These are phyloP conservation scores for Lathronympha strigana DNA, from an alignment of 2,888 invertebrate species.

Conservation along the genomic window DNA sequence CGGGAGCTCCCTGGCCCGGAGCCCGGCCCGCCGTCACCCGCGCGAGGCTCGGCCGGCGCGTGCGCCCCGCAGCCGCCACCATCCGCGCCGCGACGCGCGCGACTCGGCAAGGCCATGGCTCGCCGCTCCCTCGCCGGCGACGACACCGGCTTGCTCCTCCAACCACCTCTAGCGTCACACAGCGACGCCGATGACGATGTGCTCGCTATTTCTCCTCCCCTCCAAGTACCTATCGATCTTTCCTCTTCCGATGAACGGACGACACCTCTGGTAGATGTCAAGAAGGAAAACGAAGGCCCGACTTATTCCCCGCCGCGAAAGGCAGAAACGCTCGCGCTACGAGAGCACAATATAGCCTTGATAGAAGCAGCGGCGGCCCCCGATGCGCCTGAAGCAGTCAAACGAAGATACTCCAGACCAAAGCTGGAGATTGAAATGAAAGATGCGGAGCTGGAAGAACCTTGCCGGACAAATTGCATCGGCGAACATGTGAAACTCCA, in stretches of 20 bases:
- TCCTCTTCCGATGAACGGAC: constrained; percentile 79
- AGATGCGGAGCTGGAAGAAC: constrained; percentile 75
- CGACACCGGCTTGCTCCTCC: constrained; percentile 79
- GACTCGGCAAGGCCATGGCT: constrained; percentile 87
- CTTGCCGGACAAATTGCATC: constrained; percentile 77
- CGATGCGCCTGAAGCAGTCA: constrained; percentile 69
- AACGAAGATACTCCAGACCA: constrained; percentile 75
- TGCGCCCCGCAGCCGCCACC: constrained; percentile 85
- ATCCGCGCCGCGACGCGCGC: constrained; percentile 73
- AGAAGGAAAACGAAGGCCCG: constrained; percentile 79
- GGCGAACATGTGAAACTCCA: constrained; percentile 82
- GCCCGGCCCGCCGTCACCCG: constrained; percentile 87
- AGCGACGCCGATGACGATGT: constrained; percentile 82
- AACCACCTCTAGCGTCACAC: constrained; percentile 60
- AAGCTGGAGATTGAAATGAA: constrained; percentile 80
- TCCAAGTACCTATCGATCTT: constrained; percentile 75
- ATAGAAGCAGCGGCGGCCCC: constrained; percentile 58
- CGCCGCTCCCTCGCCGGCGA: constrained; percentile 84
- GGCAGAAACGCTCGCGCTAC: constrained; percentile 73
- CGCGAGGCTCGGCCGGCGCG: constrained; percentile 87
- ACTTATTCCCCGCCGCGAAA: constrained; percentile 68
- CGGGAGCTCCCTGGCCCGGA: constrained; percentile 77
- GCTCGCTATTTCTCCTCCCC: constrained; percentile 76
- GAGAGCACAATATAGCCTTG: constrained; percentile 68
- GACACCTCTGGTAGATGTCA: constrained; percentile 75